Evolutionary conservation across 2,113 vertebrate species (phyloP).

Genomic region (Chrysemys picta): DNA sequence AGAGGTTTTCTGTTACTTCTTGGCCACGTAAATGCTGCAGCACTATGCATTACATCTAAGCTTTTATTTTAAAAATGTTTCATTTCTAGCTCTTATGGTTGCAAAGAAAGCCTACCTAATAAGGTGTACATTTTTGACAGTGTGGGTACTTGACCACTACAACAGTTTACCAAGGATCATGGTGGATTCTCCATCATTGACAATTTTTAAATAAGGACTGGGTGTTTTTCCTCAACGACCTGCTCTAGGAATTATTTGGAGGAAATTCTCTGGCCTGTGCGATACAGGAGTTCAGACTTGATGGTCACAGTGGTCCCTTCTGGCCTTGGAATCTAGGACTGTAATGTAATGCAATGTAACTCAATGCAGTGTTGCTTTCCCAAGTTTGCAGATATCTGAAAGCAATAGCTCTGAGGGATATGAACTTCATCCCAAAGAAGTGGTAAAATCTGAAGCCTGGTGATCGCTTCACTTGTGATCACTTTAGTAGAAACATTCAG

Average conservation of each 20-base stretch:
- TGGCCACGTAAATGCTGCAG: background rate
- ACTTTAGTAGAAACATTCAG: background rate
- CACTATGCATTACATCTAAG: background rate
- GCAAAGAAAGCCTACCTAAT: background rate
- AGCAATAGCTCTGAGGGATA: background rate
- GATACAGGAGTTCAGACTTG: background rate
- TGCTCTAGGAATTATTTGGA: background rate
- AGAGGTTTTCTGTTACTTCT: conserved; percentile 8
- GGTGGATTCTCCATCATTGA: no score
- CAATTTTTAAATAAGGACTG: no score
- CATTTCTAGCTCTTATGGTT: background rate
- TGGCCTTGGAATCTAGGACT: background rate
- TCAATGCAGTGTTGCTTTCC: background rate
- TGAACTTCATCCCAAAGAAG: conserved; percentile 12
- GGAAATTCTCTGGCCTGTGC: background rate
- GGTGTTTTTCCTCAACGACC: no score
- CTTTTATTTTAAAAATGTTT: background rate
- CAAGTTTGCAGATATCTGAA: background rate
- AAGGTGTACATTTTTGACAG: no score
- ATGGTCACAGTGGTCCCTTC: background rate
- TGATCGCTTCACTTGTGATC: background rate
- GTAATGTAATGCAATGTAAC: background rate
- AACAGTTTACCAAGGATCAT: no score
- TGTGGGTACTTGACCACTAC: no score
- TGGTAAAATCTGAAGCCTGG: background rate